phyloP scores from a whole-genome alignment of 2,888 invertebrate genomes.

The Acleris holmiana region DNA sequence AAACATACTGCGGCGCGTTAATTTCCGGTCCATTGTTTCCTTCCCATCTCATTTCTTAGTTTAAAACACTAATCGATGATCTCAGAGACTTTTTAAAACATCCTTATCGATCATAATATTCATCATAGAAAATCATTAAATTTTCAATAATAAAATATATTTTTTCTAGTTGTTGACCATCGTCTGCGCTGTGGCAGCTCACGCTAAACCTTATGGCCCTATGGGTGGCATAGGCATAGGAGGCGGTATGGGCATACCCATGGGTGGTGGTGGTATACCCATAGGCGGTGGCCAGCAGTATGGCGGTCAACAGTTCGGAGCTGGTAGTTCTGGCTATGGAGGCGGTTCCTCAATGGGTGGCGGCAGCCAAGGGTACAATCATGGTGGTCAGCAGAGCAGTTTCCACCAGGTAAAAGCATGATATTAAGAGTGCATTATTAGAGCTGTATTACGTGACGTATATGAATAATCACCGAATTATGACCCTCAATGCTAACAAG shows the following conservation, averaged over 20 bases:
- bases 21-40: no score
- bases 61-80: no score
- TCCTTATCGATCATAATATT: no score
- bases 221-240: conserved; percentile 16
- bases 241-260: neutral
- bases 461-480: no score
- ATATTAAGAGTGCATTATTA: no score
- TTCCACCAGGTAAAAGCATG: conserved; percentile 31
- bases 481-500: no score
- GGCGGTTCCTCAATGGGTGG: conserved; percentile 16
- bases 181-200: conserved; percentile 24
- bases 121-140: neutral
- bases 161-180: conserved; percentile 24
- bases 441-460: no score
- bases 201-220: conserved; percentile 17
- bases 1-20: no score
- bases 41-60: no score
- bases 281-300: conserved; percentile 3
- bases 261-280: conserved; percentile 12
- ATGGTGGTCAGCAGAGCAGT: conserved; percentile 33
- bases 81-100: no score
- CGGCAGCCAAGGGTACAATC: conserved; percentile 18
- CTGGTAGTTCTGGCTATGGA: conserved; percentile 29
- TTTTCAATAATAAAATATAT: neutral
- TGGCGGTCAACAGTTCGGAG: conserved; percentile 33